phyloP scores from a whole-genome alignment of 2,888 invertebrate species.

The Megamerina dolium region DNA sequence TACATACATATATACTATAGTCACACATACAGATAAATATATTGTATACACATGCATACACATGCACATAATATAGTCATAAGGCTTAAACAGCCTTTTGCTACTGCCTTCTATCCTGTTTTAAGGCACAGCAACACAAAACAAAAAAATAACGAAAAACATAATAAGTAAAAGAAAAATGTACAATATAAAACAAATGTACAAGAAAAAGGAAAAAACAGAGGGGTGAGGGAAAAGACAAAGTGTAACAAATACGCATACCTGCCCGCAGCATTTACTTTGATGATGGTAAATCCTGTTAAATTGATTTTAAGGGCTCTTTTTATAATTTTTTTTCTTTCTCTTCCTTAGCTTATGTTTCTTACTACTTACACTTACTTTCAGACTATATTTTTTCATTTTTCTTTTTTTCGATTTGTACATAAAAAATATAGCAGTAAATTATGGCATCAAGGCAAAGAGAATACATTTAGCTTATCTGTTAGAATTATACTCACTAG shows the following conservation, averaged over 20 bases:
- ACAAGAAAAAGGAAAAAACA: conserved; percentile 1
- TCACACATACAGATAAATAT: no score
- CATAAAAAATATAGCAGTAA: no score
- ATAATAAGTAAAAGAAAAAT: conserved; percentile 6
- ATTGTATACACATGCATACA: no score
- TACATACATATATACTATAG: no score
- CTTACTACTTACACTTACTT: no score
- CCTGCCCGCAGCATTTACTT: conserved; percentile 29
- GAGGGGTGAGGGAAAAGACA: not conserved
- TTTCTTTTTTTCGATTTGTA: no score
- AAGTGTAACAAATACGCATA: conserved; percentile 4
- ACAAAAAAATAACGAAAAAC: conserved; percentile 11
- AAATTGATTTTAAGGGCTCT: conserved; percentile 38
- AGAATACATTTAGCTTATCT: no score
- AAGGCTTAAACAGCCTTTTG: conserved; percentile 14
- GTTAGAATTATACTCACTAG: no score
- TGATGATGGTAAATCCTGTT: conserved; percentile 39
- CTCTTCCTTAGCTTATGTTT: no score
- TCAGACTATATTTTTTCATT: no score
- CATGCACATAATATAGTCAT: no score
- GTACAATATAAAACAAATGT: conserved; percentile 1
- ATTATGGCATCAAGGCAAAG: no score
- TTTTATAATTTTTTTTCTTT: conserved; percentile 6
- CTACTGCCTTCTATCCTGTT: conserved; percentile 19
- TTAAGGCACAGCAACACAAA: conserved; percentile 4